Evolutionary conservation across 2,888 invertebrate species (phyloP).

Genomic region (Heliothis peltigera): DNA sequence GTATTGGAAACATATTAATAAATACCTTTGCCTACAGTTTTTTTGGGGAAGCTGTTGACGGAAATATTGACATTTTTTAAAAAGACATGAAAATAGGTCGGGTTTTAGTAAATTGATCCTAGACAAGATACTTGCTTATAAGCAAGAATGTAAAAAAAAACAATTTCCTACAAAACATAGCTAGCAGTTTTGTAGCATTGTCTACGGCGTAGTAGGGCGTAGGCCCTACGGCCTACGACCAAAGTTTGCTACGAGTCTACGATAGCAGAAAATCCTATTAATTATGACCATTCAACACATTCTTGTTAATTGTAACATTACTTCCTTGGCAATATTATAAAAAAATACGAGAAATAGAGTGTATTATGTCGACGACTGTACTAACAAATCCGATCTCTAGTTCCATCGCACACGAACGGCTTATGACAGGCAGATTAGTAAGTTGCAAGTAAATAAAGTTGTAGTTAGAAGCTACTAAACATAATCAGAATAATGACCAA

Average conservation of each 20-base stretch:
- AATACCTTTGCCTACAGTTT: no score
- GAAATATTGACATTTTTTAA: no score
- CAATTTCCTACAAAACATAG: no score
- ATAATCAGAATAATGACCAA: constrained; percentile 26
- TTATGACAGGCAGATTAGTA: constrained; percentile 44
- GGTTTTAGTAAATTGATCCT: no score
- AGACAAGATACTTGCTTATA: no score
- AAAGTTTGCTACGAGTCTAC: constrained; percentile 36
- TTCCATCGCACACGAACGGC: constrained; percentile 42
- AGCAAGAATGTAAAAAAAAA: no score
- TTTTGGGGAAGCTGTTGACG: no score
- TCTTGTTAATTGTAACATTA: not conserved
- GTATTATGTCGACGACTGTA: constrained; percentile 33
- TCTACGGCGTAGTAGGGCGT: constrained; percentile 45
- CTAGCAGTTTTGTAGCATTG: constrained; percentile 14
- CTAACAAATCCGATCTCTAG: constrained; percentile 19
- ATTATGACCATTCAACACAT: no score
- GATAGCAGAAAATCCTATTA: constrained; percentile 1
- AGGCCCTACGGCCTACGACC: constrained; percentile 38
- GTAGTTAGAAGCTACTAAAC: constrained; percentile 39
- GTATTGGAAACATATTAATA: no score
- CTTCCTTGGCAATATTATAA: not conserved
- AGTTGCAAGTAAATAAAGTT: constrained; percentile 46
- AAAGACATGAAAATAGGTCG: no score
- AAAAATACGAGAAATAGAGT: not conserved